Conservation (phyloP, 2,888 invertebrate species). For the Endomychus coccineus region DNA sequence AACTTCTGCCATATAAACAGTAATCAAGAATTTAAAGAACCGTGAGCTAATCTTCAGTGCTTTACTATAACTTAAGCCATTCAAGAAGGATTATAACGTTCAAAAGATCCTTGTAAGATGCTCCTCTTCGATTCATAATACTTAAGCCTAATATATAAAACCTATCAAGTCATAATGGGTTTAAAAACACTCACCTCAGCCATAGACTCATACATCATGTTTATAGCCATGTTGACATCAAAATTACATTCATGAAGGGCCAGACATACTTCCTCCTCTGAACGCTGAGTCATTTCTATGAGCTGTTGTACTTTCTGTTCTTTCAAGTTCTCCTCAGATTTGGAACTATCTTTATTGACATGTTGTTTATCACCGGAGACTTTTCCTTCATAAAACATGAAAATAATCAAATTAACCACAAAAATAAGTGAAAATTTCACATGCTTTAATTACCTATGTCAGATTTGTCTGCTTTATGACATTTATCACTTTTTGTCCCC, state of each 20-base stretch:
- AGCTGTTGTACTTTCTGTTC: constrained; percentile 70
- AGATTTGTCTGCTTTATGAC: constrained; percentile 41
- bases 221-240: constrained; percentile 76
- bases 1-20: no score
- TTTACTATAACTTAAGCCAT: no score
- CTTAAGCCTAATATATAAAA: no score
- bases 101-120: no score
- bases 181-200: constrained; percentile 8
- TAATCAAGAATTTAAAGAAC: no score
- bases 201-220: constrained; percentile 64
- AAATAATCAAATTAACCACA: background rate
- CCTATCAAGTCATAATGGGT: no score
- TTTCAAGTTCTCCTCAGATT: constrained; percentile 53
- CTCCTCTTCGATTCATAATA: no score
- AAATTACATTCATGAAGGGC: constrained; percentile 90
- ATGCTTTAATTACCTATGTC: constrained; percentile 34
- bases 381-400: constrained; percentile 28
- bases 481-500: constrained; percentile 40
- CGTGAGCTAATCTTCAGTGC: no score
- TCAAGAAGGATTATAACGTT: no score
- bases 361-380: constrained; percentile 36
- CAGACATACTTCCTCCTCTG: constrained; percentile 85
- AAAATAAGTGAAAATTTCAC: background rate
- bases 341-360: constrained; percentile 33
- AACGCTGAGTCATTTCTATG: constrained; percentile 84